phyloP scores from a whole-genome alignment of 30 jellyfish, hydroid and myxozoan species.

The Turritopsis rubra region DNA sequence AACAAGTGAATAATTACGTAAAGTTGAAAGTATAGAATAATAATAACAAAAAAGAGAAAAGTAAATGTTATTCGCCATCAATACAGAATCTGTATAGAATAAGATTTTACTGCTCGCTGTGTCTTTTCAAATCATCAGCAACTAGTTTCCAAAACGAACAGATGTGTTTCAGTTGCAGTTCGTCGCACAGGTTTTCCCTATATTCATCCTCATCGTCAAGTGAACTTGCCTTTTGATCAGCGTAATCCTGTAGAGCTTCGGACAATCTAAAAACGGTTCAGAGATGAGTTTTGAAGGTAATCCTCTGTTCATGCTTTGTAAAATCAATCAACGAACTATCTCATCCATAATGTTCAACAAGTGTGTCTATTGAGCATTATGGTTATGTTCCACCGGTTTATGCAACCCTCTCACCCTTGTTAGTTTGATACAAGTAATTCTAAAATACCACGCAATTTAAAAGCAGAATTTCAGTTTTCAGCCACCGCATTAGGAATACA shows the following conservation, averaged over 20 bases:
- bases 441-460: neutral
- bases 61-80: too few relatives aligned
- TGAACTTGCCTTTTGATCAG: slow-evolving; percentile 1
- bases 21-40: too few relatives aligned
- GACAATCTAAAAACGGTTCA: neutral
- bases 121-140: neutral
- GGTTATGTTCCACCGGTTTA: too few relatives aligned
- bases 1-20: too few relatives aligned
- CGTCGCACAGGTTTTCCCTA: neutral
- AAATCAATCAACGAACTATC: neutral
- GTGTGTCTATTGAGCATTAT: too few relatives aligned
- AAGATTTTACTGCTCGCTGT: neutral
- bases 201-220: slow-evolving; percentile 6
- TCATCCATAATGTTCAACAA: neutral
- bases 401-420: too few relatives aligned
- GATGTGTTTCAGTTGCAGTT: neutral
- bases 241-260: slow-evolving; percentile 1
- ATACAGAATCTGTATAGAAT: too few relatives aligned
- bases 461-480: neutral
- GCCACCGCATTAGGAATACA: neutral
- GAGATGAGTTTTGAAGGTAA: neutral
- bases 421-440: too few relatives aligned
- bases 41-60: too few relatives aligned
- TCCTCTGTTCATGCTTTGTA: neutral
- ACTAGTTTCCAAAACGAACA: slow-evolving; percentile 11